These are phyloP conservation scores for Amblyjoppa fuscipennis DNA, from an alignment of 2,888 invertebrate species.

Conservation along the genomic window DNA sequence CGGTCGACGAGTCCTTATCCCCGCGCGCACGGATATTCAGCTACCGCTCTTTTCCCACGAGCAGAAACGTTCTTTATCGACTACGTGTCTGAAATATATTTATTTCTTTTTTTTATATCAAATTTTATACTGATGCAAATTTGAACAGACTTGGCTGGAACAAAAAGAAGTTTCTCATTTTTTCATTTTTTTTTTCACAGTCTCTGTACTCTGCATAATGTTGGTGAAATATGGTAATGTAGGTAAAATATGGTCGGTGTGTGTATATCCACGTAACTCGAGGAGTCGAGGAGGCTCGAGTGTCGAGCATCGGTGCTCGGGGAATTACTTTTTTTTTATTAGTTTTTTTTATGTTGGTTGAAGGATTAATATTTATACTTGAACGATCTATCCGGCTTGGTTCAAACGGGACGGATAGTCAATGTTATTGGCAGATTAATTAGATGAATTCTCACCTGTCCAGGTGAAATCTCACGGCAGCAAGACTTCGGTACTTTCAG, in stretches of 20 bases:
- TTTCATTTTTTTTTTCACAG: background rate
- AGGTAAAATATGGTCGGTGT: background rate
- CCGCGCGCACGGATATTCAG: slow-evolving; percentile 10
- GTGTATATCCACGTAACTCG: background rate
- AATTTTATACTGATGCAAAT: background rate
- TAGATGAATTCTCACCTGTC: slow-evolving; percentile 84
- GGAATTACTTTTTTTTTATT: background rate
- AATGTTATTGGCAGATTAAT: slow-evolving; percentile 30
- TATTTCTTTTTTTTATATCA: background rate
- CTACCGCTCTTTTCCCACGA: slow-evolving; percentile 9
- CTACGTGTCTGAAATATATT: background rate
- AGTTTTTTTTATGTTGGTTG: slow-evolving; percentile 7
- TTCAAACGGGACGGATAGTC: background rate
- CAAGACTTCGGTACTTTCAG: slow-evolving; percentile 90
- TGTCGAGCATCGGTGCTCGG: background rate
- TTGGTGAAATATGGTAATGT: no score
- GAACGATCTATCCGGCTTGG: background rate
- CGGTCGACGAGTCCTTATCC: slow-evolving; percentile 34
- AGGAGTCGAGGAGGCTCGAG: background rate
- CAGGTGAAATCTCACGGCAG: slow-evolving; percentile 88
- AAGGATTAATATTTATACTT: slow-evolving; percentile 4
- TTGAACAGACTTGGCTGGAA: background rate
- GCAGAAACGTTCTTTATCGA: slow-evolving; percentile 48
- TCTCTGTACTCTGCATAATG: no score
- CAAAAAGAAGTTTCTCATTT: background rate